Conservation (phyloP, 2,888 invertebrate species). For the Theretra japonica region DNA sequence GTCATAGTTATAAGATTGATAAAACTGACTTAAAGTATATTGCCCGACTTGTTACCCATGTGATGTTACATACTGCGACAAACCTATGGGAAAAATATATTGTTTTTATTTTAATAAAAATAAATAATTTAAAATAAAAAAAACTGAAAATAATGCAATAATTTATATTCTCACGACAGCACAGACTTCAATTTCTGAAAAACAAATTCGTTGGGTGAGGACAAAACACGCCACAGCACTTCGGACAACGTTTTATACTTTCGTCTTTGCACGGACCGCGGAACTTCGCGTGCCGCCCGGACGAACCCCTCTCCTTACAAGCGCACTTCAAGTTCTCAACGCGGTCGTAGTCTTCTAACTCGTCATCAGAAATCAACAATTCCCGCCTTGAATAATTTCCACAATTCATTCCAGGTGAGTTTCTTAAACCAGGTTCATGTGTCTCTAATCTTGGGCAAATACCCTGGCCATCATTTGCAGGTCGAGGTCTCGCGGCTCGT, state of each 20-base stretch:
- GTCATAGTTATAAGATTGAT: no score
- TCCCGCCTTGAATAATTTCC: background rate
- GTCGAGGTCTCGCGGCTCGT: background rate
- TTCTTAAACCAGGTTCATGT: background rate
- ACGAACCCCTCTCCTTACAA: background rate
- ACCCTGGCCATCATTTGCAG: background rate
- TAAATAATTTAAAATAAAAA: background rate
- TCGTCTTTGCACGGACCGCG: background rate
- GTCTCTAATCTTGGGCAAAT: background rate
- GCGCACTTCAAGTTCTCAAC: background rate
- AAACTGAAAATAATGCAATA: background rate
- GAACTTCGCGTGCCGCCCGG: no score
- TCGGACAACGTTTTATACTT: background rate
- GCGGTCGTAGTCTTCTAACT: background rate
- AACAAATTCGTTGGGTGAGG: background rate
- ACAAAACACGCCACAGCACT: conserved; percentile 6
- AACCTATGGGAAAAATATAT: no score
- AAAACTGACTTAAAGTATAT: no score
- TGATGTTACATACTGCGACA: no score
- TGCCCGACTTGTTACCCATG: no score
- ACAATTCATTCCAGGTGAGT: background rate
- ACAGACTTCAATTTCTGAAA: background rate
- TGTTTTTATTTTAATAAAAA: no score
- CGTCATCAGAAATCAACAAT: conserved; percentile 18
- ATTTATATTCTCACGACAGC: background rate